Evolutionary conservation across 1,140 invertebrate species (phyloP).

Genomic region (Rhagoletis zephyria): DNA sequence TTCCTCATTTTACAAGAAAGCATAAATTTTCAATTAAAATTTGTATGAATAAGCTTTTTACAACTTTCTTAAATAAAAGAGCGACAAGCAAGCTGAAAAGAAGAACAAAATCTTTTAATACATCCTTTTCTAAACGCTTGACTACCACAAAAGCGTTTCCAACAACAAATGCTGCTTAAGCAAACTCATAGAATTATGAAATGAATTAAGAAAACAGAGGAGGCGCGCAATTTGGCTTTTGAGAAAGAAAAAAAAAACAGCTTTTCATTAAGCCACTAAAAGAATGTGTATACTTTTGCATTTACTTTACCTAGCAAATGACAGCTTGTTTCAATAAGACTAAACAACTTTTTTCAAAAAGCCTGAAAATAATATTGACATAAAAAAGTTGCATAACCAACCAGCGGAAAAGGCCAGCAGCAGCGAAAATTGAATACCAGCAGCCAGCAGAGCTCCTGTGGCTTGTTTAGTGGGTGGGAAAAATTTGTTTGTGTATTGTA

Average conservation of each 20-base stretch:
- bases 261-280: conserved; percentile 34
- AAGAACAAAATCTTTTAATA: conserved; percentile 10
- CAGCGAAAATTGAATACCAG: neutral
- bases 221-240: neutral
- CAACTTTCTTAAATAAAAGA: neutral
- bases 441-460: neutral
- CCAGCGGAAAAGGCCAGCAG: neutral
- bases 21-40: conserved; percentile 37
- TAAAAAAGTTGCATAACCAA: neutral
- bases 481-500: neutral
- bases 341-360: neutral
- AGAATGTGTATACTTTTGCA: neutral
- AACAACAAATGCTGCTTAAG: conserved; percentile 9
- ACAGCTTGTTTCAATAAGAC: neutral
- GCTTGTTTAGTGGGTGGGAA: neutral
- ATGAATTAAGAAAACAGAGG: neutral
- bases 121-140: neutral
- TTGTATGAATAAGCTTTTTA: conserved; percentile 17
- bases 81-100: conserved; percentile 5
- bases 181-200: conserved; percentile 1
- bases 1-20: conserved; percentile 38
- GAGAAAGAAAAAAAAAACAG: neutral
- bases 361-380: neutral
- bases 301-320: neutral
- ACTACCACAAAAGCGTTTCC: neutral